Evolutionary conservation across 2,888 invertebrate species (phyloP).

Genomic region (Mystacides longicornis): DNA sequence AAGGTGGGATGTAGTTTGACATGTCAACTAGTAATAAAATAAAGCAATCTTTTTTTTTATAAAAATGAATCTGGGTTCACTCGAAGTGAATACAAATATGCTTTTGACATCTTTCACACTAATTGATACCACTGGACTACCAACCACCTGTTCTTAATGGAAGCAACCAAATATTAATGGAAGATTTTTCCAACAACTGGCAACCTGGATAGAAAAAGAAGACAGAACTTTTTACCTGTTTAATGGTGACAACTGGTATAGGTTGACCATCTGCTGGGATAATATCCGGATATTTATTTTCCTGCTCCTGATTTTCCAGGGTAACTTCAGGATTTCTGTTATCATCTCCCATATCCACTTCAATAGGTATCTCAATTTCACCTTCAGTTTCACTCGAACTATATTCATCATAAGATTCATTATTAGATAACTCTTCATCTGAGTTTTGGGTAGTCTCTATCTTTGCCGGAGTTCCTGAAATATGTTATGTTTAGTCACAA

Average conservation of each 20-base stretch:
- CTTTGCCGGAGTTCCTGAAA: background rate
- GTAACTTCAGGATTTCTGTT: background rate
- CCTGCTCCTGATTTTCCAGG: constrained; percentile 1
- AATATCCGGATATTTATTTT: constrained; percentile 16
- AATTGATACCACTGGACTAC: too few species aligned
- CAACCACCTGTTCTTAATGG: too few species aligned
- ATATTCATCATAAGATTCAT: constrained; percentile 10
- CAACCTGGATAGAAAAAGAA: too few species aligned
- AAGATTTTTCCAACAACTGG: too few species aligned
- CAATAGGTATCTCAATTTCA: constrained; percentile 14
- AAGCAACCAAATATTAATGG: too few species aligned
- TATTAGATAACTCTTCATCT: background rate
- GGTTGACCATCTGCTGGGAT: constrained; percentile 19
- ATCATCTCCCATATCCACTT: background rate
- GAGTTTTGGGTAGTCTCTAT: background rate
- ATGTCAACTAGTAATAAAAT: too few species aligned
- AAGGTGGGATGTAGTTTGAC: too few species aligned
- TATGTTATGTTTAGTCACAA: too few species aligned
- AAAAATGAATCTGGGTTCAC: too few species aligned
- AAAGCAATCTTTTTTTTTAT: too few species aligned
- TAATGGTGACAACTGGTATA: constrained; percentile 22
- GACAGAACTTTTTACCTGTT: constrained; percentile 15
- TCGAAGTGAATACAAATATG: too few species aligned
- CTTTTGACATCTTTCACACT: too few species aligned
- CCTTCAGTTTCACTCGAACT: constrained; percentile 22